Conservation (phyloP, 2,888 invertebrate genomes). For the Chelonus formosanus region DNA sequence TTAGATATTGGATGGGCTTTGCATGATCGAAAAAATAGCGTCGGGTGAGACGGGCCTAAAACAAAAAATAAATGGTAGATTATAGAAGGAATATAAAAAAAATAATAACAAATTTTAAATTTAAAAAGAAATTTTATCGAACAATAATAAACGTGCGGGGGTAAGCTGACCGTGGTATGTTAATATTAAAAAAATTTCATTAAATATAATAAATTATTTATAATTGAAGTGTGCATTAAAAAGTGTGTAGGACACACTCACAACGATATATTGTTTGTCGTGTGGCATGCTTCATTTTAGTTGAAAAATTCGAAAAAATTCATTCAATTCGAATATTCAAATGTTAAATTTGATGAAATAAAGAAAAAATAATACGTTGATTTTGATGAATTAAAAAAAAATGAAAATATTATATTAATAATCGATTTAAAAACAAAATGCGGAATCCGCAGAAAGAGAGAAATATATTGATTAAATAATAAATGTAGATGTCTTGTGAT, state of each 20-base stretch:
- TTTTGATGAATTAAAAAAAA: constrained; percentile 33
- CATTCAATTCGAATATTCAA: constrained; percentile 14
- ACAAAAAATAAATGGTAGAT: constrained; percentile 34
- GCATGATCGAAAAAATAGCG: constrained; percentile 25
- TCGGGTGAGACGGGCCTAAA: constrained; percentile 41
- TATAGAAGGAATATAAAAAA: constrained; percentile 37
- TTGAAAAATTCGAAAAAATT: constrained; percentile 18
- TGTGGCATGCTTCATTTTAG: constrained; percentile 5
- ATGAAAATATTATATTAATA: constrained; percentile 28
- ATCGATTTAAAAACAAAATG: constrained; percentile 29
- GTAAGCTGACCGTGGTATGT: constrained; percentile 29
- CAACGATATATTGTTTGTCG: not conserved
- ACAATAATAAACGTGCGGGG: constrained; percentile 32
- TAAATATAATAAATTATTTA: not conserved
- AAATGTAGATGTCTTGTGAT: constrained; percentile 52
- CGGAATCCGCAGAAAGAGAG: constrained; percentile 17
- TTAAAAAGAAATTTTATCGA: constrained; percentile 21
- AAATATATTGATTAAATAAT: constrained; percentile 13
- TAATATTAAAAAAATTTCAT: constrained; percentile 7
- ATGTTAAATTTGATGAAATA: constrained; percentile 30
- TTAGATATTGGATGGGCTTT: constrained; percentile 14
- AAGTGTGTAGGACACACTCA: constrained; percentile 2
- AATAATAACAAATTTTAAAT: constrained; percentile 22
- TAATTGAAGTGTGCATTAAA: constrained; percentile 7
- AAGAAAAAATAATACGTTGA: constrained; percentile 15